phyloP scores from a whole-genome alignment of 2,888 invertebrate species.

The Zootermopsis nevadensis region DNA sequence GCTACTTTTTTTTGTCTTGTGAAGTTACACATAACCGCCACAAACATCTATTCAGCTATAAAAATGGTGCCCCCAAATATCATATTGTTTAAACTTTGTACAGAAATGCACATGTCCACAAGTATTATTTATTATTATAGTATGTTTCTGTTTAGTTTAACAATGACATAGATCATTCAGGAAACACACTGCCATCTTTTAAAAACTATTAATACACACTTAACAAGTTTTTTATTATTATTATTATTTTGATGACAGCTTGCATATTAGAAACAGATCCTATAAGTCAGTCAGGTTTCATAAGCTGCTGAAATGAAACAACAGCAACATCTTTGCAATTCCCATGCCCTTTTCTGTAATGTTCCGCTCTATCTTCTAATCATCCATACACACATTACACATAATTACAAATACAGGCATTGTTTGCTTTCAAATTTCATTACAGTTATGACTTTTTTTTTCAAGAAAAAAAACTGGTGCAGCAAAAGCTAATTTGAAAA shows the following conservation, averaged over 20 bases:
- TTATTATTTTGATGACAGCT: conserved; percentile 35
- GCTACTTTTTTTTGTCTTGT: conserved; percentile 41
- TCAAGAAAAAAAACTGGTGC: conserved; percentile 35
- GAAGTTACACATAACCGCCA: conserved; percentile 50
- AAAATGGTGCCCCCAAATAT: conserved; percentile 49
- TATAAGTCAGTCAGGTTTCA: conserved; percentile 47
- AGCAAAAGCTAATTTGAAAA: conserved; percentile 45
- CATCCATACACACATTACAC: conserved; percentile 27
- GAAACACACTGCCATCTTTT: conserved; percentile 45
- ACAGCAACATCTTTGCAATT: conserved; percentile 29
- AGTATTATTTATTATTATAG: conserved; percentile 46
- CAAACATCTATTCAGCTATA: conserved; percentile 50
- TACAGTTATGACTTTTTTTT: conserved; percentile 11
- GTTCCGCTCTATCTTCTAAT: conserved; percentile 21
- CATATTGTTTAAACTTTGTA: conserved; percentile 50
- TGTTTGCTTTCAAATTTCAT: conserved; percentile 30
- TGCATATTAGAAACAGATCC: conserved; percentile 46
- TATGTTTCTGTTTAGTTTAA: conserved; percentile 48
- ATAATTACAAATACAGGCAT: conserved; percentile 46
- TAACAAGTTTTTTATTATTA: conserved; percentile 43
- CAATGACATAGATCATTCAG: conserved; percentile 48
- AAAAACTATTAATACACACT: conserved; percentile 47
- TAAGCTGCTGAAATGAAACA: conserved; percentile 35
- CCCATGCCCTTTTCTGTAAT: conserved; percentile 3
- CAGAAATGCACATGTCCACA: conserved; percentile 54